Conservation (phyloP, 2,888 invertebrate species). For the Nemapogon koenigi region DNA sequence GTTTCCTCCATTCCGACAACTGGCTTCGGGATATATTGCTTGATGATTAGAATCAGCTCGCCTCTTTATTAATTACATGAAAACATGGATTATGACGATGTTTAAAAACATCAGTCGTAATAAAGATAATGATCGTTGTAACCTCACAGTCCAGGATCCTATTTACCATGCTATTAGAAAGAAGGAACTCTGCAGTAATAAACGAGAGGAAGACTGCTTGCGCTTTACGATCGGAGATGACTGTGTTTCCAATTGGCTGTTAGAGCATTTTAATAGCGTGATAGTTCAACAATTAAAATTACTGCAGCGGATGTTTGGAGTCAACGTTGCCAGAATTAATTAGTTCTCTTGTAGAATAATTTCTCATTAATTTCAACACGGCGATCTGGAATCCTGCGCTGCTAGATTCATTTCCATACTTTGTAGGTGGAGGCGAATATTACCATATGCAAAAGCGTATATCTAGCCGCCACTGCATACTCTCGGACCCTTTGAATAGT, state of each 20-base stretch:
- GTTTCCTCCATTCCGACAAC: too few relatives aligned
- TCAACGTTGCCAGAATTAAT: slow-evolving; percentile 36
- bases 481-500: slow-evolving; percentile 5
- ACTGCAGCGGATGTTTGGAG: slow-evolving; percentile 32
- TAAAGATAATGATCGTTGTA: slow-evolving; percentile 14
- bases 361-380: slow-evolving; percentile 47
- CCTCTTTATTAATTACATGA: too few relatives aligned
- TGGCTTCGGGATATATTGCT: too few relatives aligned
- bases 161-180: slow-evolving; percentile 26
- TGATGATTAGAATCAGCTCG: too few relatives aligned
- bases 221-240: slow-evolving; percentile 44
- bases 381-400: slow-evolving; percentile 25
- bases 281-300: slow-evolving; percentile 41
- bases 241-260: slow-evolving; percentile 43
- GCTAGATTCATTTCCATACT: slow-evolving; percentile 31
- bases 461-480: slow-evolving; percentile 17
- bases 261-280: slow-evolving; percentile 44
- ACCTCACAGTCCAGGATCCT: slow-evolving; percentile 17
- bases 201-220: slow-evolving; percentile 38
- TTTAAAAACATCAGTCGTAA: slow-evolving; percentile 1
- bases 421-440: slow-evolving; percentile 30
- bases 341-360: slow-evolving; percentile 36
- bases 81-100: neutral
- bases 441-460: slow-evolving; percentile 30
- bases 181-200: slow-evolving; percentile 31